Conservation (phyloP, 23 tunicate species). For the Botrylloides violaceus region DNA sequence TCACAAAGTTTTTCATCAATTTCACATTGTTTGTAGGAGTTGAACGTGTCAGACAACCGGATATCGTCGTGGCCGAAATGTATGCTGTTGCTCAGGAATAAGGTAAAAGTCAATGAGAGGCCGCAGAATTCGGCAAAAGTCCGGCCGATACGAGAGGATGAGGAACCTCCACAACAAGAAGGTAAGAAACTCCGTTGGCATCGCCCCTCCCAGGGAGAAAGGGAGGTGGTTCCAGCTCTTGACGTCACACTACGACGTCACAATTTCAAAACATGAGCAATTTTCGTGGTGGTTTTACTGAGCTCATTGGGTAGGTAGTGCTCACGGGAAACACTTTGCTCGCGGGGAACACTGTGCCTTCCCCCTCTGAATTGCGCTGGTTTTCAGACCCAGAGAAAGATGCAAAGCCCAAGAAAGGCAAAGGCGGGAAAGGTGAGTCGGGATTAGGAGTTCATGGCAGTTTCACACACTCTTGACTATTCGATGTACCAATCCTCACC, state of each 20-base stretch:
- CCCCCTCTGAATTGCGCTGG: too few relatives aligned
- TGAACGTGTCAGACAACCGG: conserved; percentile 76
- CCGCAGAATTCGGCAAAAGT: conserved; percentile 44
- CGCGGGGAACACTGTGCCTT: neutral
- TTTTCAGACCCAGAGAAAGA: conserved; percentile 15
- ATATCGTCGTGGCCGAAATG: conserved; percentile 58
- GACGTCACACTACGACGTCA: too few relatives aligned
- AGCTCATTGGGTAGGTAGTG: neutral
- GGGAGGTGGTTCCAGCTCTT: neutral
- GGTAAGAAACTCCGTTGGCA: neutral
- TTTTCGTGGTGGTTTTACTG: neutral
- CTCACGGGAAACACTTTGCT: neutral
- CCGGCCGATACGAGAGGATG: conserved; percentile 49
- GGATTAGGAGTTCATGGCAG: neutral
- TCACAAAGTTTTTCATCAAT: neutral
- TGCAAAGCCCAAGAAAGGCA: conserved; percentile 17
- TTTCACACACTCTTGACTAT: too few relatives aligned
- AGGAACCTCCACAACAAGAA: conserved; percentile 31
- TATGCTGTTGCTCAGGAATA: conserved; percentile 40
- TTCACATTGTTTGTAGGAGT: too few relatives aligned
- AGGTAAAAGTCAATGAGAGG: conserved; percentile 48
- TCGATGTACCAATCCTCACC: too few relatives aligned
- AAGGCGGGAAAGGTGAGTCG: conserved; percentile 15
- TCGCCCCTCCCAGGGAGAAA: neutral
- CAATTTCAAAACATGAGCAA: neutral